A percentile compares a stretch with the other conserved stretches of the same genome.
Conservation (phyloP, 2,888 invertebrate genomes). For the Pilophorus perplexus region DNA sequence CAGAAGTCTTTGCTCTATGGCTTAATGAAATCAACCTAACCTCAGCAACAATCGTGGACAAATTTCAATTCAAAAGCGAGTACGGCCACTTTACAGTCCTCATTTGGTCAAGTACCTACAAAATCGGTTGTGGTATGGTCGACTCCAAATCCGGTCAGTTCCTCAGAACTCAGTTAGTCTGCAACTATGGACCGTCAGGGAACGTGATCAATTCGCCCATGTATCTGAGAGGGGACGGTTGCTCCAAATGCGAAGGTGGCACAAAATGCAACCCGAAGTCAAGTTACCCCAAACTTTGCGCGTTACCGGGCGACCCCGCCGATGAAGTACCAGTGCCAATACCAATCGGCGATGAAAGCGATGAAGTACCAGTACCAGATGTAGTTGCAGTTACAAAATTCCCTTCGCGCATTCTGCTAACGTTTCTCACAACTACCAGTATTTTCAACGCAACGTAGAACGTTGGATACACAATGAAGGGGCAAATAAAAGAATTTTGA, state of each 20-base stretch:
- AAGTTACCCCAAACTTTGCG: slow-evolving; percentile 5
- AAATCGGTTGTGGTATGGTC: slow-evolving; percentile 9
- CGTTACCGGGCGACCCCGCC: neutral
- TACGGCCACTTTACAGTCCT: neutral
- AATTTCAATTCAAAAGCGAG: neutral
- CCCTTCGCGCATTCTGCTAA: no score
- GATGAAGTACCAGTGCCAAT: no score
- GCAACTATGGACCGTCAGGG: slow-evolving; percentile 26
- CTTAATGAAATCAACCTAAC: neutral
- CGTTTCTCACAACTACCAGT: no score
- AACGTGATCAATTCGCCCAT: neutral
- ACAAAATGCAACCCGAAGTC: neutral
- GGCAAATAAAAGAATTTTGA: no score
- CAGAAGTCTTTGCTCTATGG: neutral
- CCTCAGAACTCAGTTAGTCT: neutral
- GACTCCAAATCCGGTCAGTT: neutral
- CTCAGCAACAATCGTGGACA: neutral
- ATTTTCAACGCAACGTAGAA: no score
- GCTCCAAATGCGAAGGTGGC: neutral
- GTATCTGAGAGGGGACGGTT: slow-evolving; percentile 6
- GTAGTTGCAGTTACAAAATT: no score
- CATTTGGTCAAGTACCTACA: slow-evolving; percentile 14
- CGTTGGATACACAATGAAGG: no score
- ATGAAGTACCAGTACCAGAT: neutral
- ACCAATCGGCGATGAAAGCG: no score